Evolutionary conservation across 2,888 invertebrate genomes (phyloP).

Genomic region (Blastobasis lacticolella): DNA sequence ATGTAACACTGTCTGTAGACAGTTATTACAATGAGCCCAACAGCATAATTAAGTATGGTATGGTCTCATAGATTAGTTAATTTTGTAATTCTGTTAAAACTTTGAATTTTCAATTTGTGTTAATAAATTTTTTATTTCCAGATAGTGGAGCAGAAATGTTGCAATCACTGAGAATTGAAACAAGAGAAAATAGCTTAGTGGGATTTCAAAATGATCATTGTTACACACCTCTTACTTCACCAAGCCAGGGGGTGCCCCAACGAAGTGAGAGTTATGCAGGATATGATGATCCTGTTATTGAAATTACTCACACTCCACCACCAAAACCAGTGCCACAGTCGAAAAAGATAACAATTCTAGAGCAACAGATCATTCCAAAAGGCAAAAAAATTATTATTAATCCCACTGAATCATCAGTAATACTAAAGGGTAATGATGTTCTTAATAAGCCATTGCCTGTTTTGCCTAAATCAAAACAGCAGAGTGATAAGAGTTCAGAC

Average conservation of each 20-base stretch:
- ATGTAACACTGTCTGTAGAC: slow-evolving; percentile 78
- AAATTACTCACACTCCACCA: slow-evolving; percentile 58
- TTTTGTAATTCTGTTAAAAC: not conserved
- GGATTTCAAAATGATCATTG: slow-evolving; percentile 87
- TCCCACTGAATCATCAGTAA: slow-evolving; percentile 41
- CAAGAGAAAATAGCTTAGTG: slow-evolving; percentile 70
- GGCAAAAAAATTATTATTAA: slow-evolving; percentile 61
- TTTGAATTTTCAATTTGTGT: not conserved
- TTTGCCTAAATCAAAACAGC: slow-evolving; percentile 41
- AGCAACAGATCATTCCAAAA: slow-evolving; percentile 67
- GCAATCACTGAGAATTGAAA: slow-evolving; percentile 63
- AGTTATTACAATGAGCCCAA: slow-evolving; percentile 76
- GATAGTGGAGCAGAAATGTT: slow-evolving; percentile 71
- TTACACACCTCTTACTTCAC: slow-evolving; percentile 82
- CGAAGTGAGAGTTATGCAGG: slow-evolving; percentile 39
- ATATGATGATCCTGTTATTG: slow-evolving; percentile 61
- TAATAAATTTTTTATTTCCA: slow-evolving; percentile 22
- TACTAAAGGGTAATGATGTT: slow-evolving; percentile 57
- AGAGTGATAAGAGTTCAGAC: slow-evolving; percentile 42
- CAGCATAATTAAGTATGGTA: slow-evolving; percentile 70
- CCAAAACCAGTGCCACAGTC: slow-evolving; percentile 57
- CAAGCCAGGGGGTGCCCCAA: slow-evolving; percentile 65
- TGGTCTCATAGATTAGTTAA: not conserved
- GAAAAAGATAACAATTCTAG: slow-evolving; percentile 67
- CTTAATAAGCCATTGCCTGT: slow-evolving; percentile 50